Evolutionary conservation across 2,797 vertebrate species (phyloP).

Genomic region (Oceanodroma leucorhoa): DNA sequence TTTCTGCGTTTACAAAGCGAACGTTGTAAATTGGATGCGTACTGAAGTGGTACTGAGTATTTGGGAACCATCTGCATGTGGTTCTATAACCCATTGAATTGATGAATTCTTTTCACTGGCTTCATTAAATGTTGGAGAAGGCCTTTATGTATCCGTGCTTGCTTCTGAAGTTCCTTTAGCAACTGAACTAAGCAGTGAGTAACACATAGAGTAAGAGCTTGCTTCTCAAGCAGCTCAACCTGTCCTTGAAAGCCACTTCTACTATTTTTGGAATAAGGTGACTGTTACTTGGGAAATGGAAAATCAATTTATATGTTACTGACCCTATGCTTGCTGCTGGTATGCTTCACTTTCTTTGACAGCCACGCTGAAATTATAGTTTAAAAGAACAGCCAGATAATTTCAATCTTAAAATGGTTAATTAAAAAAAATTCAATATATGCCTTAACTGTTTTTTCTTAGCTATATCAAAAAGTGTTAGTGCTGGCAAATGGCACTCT

Average conservation of each 20-base stretch:
- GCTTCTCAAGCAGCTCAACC: background rate
- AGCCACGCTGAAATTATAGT: background rate
- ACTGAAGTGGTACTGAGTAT: background rate
- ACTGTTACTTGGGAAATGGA: background rate
- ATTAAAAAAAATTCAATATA: background rate
- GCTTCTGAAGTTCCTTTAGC: background rate
- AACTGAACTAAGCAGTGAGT: background rate
- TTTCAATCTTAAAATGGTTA: background rate
- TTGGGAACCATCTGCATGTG: background rate
- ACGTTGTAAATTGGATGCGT: background rate
- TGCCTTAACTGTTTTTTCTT: background rate
- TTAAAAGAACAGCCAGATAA: background rate
- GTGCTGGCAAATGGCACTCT: background rate
- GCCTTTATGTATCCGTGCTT: accelerated
- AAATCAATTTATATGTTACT: background rate
- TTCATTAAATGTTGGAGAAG: background rate
- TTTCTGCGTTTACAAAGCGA: background rate
- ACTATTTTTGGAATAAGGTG: background rate
- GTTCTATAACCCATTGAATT: background rate
- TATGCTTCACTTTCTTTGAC: background rate
- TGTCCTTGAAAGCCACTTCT: background rate
- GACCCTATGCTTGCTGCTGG: background rate
- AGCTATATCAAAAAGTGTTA: background rate
- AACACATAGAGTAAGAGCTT: background rate
- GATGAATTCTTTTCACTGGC: background rate